Evolutionary conservation across 2,888 invertebrate species (phyloP).

Genomic region (Cephus runcator): DNA sequence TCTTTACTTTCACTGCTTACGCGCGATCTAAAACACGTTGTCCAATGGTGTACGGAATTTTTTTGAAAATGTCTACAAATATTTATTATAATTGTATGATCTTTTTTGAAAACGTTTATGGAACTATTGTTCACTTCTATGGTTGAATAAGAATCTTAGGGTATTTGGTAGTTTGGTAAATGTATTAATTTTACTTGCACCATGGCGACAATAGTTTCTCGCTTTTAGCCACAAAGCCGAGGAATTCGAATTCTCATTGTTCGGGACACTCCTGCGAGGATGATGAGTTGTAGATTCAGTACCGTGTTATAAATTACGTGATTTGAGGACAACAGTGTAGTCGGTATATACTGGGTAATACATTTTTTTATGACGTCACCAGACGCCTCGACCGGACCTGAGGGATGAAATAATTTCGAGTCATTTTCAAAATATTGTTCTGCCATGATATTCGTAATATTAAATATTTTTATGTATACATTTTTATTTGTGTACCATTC

Average conservation of each 20-base stretch:
- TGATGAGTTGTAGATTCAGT: conserved; percentile 16
- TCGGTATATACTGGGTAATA: neutral
- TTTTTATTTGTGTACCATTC: neutral
- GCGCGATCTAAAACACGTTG: conserved; percentile 12
- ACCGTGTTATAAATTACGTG: neutral
- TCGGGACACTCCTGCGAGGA: conserved; percentile 16
- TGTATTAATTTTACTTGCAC: conserved; percentile 7
- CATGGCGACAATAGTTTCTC: neutral
- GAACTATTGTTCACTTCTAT: neutral
- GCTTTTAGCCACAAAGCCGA: neutral
- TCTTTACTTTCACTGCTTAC: conserved; percentile 50
- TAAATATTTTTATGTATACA: neutral
- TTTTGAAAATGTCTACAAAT: neutral
- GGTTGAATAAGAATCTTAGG: neutral
- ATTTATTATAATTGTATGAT: neutral
- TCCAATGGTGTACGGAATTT: conserved; percentile 1
- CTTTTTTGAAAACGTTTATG: neutral
- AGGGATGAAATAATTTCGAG: too few relatives aligned
- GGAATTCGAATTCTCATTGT: conserved; percentile 20
- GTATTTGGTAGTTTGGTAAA: neutral
- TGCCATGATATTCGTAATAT: neutral
- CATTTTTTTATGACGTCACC: neutral
- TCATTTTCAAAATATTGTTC: too few relatives aligned
- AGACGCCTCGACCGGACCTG: neutral
- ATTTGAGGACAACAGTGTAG: neutral